phyloP scores from a whole-genome alignment of 2,113 vertebrate species.

The Tupaia chinensis region DNA sequence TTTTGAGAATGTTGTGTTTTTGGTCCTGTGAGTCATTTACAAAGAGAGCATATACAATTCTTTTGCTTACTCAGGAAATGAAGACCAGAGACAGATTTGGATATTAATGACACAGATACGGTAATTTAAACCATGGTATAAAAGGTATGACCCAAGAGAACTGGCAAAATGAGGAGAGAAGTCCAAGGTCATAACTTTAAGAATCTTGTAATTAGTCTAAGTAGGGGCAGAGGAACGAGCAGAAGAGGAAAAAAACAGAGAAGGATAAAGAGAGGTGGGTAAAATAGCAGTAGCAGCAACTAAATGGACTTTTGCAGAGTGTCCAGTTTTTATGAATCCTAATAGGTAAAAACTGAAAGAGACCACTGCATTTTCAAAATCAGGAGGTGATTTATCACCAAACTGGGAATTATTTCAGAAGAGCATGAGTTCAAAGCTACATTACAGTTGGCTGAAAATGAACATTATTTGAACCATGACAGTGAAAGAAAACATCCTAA shows the following conservation, averaged over 20 bases:
- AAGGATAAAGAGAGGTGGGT: not conserved
- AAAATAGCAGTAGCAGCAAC: not conserved
- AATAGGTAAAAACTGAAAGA: not conserved
- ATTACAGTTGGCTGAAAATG: not conserved
- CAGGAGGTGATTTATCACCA: not conserved
- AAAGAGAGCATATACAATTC: not conserved
- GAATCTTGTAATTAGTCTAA: not conserved
- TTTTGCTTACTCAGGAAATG: slow-evolving; percentile 7
- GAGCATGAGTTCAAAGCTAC: not conserved
- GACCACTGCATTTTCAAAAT: not conserved
- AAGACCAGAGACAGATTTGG: not conserved
- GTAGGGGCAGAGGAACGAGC: not conserved
- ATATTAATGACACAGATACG: not conserved
- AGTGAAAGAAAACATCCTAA: not conserved
- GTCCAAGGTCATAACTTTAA: not conserved
- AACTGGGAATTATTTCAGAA: not conserved
- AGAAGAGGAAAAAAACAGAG: not conserved
- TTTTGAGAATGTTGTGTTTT: not conserved
- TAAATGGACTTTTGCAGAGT: not conserved
- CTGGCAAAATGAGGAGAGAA: not conserved
- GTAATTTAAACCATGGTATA: not conserved
- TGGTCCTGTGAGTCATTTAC: not conserved
- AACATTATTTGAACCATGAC: not conserved
- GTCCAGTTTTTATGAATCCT: not conserved
- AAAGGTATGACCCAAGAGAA: not conserved